Evolutionary conservation across 1,140 invertebrate species (phyloP), one percentile per base, ranked within the genome.

Genomic region (Orchesella cincta): DNA sequence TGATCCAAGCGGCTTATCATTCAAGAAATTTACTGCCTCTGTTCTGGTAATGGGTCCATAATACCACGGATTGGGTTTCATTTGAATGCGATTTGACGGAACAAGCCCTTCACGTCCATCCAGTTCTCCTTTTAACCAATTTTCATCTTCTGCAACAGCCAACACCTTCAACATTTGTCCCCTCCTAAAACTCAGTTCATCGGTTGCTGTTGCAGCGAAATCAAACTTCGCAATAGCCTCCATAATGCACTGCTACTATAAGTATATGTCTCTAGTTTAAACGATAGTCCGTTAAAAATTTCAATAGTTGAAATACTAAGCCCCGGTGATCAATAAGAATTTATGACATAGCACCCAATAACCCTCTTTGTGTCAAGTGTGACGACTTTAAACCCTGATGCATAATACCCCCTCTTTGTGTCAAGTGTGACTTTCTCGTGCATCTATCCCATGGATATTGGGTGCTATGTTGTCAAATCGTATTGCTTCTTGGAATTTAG

Each of bases 71-170:
- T 97, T 94, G 85, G 92, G 94, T 88, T 95, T 97, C 95, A 99
- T 97, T 91, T 97, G 93, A 87, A 99, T 98, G 87, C 99, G 99
- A 89, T 99, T 99, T 85, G 96, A 97, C 84, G 98, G 98, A 85
- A 99, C 97, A 78, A 98, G 91, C 77, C 98, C 98, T 89, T 99
- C 97, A 88, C 91, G 92, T n/a, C 95, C 96, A 87, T 98, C 95
- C 83, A 98, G 87, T 89, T 99, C 98, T 78, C 97, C 98, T 88
- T 97, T 93, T 86, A 95, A 99, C 98, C 98, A 99, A 88, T 99
- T 98, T 89, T 97, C 95, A 88, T 99, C 98, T 88, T 99, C 98
- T 89, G 99, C 97, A 93, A 98, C 98, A 86, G 98, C 99, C 81
- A 99, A 88, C 86, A 99, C 97, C 92, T 99, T 99, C 70, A 99